phyloP scores from a whole-genome alignment of 2,113 vertebrate species.

The Ancistrus triradiatus region DNA sequence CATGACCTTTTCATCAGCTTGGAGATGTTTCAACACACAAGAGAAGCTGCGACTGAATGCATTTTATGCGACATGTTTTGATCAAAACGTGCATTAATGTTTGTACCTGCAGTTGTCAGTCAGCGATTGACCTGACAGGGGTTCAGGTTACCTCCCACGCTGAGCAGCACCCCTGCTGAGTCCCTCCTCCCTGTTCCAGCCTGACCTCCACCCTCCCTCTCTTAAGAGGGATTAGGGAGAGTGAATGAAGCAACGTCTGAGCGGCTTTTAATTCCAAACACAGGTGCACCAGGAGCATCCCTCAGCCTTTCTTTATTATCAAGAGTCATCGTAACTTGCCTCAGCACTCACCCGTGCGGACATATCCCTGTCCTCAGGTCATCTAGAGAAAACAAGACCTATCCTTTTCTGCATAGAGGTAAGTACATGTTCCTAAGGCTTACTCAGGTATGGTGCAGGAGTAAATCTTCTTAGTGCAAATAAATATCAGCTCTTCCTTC shows the following conservation, averaged over 20 bases:
- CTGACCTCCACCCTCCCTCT: conserved; percentile 33
- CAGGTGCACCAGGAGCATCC: conserved; percentile 15
- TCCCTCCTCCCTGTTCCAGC: conserved; percentile 20
- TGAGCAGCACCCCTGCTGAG: conserved; percentile 48
- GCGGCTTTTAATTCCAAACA: conserved; percentile 49
- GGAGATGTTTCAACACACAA: too few relatives aligned
- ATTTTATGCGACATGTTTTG: neutral
- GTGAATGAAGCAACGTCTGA: conserved; percentile 59
- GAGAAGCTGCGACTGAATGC: neutral
- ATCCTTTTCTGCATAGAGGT: conserved; percentile 23
- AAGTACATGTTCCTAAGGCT: conserved; percentile 31
- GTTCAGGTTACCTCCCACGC: conserved; percentile 12
- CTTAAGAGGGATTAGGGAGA: conserved; percentile 60
- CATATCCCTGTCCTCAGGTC: neutral
- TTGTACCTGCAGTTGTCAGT: neutral
- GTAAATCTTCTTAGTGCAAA: conserved; percentile 43
- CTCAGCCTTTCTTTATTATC: neutral
- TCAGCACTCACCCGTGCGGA: conserved; percentile 33
- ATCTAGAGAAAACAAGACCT: neutral
- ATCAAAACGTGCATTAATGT: neutral
- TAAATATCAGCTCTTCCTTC: neutral
- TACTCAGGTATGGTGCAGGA: conserved; percentile 2
- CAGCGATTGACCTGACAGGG: neutral
- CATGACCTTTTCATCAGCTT: conserved; percentile 35
- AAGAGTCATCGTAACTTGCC: too few relatives aligned